Base-by-base conservation (phyloP, 2,113 vertebrate genomes). In the Pyxicephalus adspersus region DNA sequence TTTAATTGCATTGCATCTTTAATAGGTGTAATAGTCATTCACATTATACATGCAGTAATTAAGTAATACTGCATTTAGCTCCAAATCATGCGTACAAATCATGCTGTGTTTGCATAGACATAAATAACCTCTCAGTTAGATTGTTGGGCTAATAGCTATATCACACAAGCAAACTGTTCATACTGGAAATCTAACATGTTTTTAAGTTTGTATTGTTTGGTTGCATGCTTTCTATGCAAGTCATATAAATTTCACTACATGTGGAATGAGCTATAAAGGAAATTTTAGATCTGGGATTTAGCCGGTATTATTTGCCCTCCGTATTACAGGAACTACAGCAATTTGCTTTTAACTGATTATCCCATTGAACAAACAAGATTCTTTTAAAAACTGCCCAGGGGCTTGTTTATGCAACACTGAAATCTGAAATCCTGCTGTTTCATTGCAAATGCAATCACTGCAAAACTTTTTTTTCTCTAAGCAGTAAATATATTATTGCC, bases 11-110 rank as follows among this genome's bases (percentile, higher is more conserved):
- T 84, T 74, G 72, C 84, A 85, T 87, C 86, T 89, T 87, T 91
- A 91, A 94, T 90, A 91, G 93, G 91, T 94, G 90, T 91, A 92
- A 94, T 91, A 88, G 91, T 88, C 93, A 91, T 83, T 64, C 78
- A 74, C 88, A 91, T 90, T 94, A 88, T 91, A 90, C 86, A 89
- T 83, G 88, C 91, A 91, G 92, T 94, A 94, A 94, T 93, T 93
- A 94, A 95, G 92, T 91, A 90, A 94, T 93, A 94, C 91, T 87
- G 92, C 93, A 93, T 95, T 97, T 94, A 94, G 92, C 92, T 95
- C 91, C 94, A 95, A 94, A 94, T 95, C 94, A 94, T 91, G 92
- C 90, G 85, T 92, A 95, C 95, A 94, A 90, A 85, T 64, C 88
- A 87, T 80, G 90, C 87, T 90, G 91, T 90, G 92, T 92, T 92